Evolutionary conservation across 2,797 vertebrate species (phyloP).

Genomic region (Oophaga sylvatica): DNA sequence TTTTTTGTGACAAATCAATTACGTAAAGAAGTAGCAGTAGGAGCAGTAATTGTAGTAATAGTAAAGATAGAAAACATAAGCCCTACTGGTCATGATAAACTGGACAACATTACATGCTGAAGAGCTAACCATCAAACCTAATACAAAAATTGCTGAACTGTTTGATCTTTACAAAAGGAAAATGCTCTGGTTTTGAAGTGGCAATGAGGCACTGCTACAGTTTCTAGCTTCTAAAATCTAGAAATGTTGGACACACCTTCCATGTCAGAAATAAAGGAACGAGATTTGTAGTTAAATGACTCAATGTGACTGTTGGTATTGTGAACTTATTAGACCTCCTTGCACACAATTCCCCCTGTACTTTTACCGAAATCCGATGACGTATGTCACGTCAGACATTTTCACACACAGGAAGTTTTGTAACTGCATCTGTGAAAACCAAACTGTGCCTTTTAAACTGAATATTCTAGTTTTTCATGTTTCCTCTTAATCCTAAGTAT

Average conservation of each 20-base stretch:
- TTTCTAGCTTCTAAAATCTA: neutral
- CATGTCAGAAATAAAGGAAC: constrained; percentile 1
- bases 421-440: constrained; percentile 42
- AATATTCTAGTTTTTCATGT: constrained; percentile 27
- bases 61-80: neutral
- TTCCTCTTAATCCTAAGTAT: neutral
- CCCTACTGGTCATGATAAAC: neutral
- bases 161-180: neutral
- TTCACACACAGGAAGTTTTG: constrained; percentile 39
- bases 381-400: constrained; percentile 16
- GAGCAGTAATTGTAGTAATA: no score
- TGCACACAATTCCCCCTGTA: constrained; percentile 23
- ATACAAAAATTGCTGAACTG: neutral
- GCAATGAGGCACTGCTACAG: neutral
- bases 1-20: no score
- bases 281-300: constrained; percentile 22
- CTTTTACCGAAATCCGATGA: constrained; percentile 49
- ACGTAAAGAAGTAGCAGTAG: no score
- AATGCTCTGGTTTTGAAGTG: neutral
- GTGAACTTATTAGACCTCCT: constrained; percentile 12
- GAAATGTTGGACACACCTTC: constrained; percentile 1
- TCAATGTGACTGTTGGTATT: constrained; percentile 4
- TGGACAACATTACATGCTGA: neutral
- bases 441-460: constrained; percentile 16
- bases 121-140: neutral